phyloP scores from a whole-genome alignment of 2,113 vertebrate genomes.

The Triplophysa siluroides region DNA sequence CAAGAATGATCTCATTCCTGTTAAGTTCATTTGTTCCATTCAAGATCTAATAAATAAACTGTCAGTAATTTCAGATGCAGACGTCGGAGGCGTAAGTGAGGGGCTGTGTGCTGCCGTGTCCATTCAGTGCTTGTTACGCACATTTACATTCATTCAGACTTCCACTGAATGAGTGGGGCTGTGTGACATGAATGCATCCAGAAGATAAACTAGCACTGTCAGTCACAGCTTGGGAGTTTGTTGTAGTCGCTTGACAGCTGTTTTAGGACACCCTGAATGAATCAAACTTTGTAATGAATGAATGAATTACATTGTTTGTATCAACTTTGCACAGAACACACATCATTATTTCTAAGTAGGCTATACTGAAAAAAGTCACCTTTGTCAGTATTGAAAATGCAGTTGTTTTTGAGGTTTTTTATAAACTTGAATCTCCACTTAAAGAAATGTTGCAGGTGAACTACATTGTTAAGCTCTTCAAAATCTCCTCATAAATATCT shows the following conservation, averaged over 20 bases:
- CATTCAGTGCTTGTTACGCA: slow-evolving; percentile 41
- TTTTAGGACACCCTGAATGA: not conserved
- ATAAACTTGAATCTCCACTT: too few relatives aligned
- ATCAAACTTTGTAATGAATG: not conserved
- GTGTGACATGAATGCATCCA: not conserved
- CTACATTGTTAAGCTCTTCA: too few relatives aligned
- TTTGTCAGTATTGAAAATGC: too few relatives aligned
- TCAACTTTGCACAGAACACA: not conserved
- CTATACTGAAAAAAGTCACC: too few relatives aligned
- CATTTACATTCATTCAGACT: slow-evolving; percentile 43
- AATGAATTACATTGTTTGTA: not conserved
- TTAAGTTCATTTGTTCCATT: slow-evolving; percentile 60
- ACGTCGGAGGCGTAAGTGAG: slow-evolving; percentile 28
- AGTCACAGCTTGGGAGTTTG: not conserved
- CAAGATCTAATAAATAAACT: slow-evolving; percentile 57
- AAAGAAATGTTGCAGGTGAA: too few relatives aligned
- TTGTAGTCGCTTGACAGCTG: not conserved
- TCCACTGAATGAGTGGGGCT: slow-evolving; percentile 24
- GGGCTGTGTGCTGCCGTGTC: slow-evolving; percentile 36
- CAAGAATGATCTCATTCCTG: slow-evolving; percentile 57
- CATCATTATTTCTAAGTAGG: not conserved
- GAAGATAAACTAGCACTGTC: not conserved
- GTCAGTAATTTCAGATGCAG: slow-evolving; percentile 38
- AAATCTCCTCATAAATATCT: too few relatives aligned
- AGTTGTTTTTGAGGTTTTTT: too few relatives aligned